Percentiles rank a stretch among this genome's conserved stretches.
These are phyloP conservation scores for Fratercula arctica DNA, from an alignment of 2,797 vertebrate genomes.

Conservation along the genomic window DNA sequence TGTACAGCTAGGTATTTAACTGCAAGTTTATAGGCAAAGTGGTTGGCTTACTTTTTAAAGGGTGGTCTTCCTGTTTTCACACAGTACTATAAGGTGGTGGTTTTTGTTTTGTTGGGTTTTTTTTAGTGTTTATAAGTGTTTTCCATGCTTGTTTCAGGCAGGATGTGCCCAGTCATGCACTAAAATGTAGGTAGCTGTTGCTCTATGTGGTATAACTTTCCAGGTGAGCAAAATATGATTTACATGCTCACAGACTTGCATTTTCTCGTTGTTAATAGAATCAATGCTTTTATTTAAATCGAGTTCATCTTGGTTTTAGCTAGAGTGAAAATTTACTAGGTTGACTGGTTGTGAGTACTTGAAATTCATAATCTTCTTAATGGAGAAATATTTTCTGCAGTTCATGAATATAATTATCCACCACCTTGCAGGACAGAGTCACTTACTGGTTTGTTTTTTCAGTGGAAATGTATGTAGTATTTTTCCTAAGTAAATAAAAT, in stretches of 20 bases:
- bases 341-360: not conserved
- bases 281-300: not conserved
- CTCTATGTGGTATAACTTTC: not conserved
- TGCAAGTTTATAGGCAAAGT: not conserved
- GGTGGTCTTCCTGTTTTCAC: not conserved
- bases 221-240: not conserved
- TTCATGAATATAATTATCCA: not conserved
- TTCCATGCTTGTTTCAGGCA: not conserved
- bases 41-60: not conserved
- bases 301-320: not conserved
- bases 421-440: not conserved
- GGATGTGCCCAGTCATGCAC: not conserved
- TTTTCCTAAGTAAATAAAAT: not conserved
- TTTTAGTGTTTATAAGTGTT: not conserved
- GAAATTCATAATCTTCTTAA: not conserved
- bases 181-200: not conserved
- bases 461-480: not conserved
- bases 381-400: not conserved
- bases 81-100: not conserved
- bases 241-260: not conserved
- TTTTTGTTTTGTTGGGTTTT: not conserved
- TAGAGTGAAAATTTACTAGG: not conserved
- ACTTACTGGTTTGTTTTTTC: not conserved
- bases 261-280: not conserved
- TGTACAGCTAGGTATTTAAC: not conserved